Evolutionary conservation across 2,797 vertebrate genomes (phyloP).

Genomic region (Amblyraja radiata): DNA sequence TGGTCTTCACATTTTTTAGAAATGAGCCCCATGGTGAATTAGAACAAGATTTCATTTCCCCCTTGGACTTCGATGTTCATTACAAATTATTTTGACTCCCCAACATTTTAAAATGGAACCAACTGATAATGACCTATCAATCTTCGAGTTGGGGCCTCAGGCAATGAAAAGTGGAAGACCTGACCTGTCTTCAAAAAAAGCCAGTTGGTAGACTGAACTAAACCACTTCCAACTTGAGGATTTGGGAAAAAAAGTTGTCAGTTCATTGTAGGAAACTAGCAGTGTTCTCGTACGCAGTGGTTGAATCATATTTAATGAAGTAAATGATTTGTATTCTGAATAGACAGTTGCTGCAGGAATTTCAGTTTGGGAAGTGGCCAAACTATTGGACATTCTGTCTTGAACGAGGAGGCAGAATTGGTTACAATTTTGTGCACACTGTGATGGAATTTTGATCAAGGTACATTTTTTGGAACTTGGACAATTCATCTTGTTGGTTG

Average conservation of each 20-base stretch:
- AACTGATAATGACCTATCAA: background rate
- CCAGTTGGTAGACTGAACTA: background rate
- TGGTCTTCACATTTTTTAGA: too few relatives aligned
- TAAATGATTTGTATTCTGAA: background rate
- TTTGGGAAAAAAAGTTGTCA: background rate
- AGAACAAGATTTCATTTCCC: background rate
- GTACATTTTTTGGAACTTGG: background rate
- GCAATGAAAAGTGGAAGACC: background rate
- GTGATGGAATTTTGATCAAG: background rate
- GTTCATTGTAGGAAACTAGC: background rate
- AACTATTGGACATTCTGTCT: background rate
- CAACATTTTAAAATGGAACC: too few relatives aligned
- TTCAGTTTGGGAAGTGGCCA: background rate
- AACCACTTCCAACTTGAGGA: background rate
- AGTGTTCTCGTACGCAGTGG: background rate
- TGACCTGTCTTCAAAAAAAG: background rate
- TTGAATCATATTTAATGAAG: background rate
- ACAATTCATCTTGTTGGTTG: background rate
- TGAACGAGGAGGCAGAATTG: background rate
- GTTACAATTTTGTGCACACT: too few relatives aligned
- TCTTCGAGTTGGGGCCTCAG: background rate
- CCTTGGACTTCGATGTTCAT: background rate
- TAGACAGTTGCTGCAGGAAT: background rate
- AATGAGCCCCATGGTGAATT: too few relatives aligned
- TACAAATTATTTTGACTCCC: background rate